Base-by-base conservation (phyloP, 2,113 vertebrate genomes). In the Bubalus kerabau region DNA sequence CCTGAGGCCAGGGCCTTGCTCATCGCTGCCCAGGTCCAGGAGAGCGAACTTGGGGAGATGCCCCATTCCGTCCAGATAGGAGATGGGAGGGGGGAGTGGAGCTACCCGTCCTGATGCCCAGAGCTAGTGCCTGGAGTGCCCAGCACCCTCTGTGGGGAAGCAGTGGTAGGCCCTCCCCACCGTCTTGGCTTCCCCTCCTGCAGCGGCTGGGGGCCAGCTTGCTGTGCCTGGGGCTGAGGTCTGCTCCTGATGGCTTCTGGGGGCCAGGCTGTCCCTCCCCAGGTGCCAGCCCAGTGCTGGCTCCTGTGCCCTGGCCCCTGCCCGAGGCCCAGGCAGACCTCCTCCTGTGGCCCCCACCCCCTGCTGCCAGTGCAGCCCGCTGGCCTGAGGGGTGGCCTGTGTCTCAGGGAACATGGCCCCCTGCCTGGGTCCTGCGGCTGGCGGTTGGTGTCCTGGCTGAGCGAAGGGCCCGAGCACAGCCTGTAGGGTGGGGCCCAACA, bases 391-490 rank as follows among this genome's bases (percentile, higher is more conserved):
- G 62, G 96, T 60, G 91, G 83, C 93, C 97, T 98, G 98, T 98
- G 97, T 98, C 92, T 98, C 94, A 88, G 93, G 88, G 76, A 97
- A 62, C 87, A n/a, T 84, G 97, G 96, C 98, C 81, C 97, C 95
- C 90, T 98, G 96, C 89, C 94, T 95, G 90, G 24, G 59, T 12
- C 97, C 90, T 95, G 46, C 96, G 96, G 97, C 96, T 2, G 96
- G 89, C 95, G 97, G 97, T 96, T 2, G 96, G 89, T 50, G 60
- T 93, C 60, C 97, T 97, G 92, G 95, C 97, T 97, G 98, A 96
- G 98, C 95, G 64, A 97, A 17, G 2, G 92, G 96, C 97, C 98
- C 98, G 59, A 98, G 98, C 98, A 95, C 78, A 90, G 96, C 28
- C 13, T 71, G 97, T 88, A 59, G 98, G 90, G 96, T 93, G 96